Conservation (phyloP, 2,113 vertebrate genomes). For the Taurulus bubalis region DNA sequence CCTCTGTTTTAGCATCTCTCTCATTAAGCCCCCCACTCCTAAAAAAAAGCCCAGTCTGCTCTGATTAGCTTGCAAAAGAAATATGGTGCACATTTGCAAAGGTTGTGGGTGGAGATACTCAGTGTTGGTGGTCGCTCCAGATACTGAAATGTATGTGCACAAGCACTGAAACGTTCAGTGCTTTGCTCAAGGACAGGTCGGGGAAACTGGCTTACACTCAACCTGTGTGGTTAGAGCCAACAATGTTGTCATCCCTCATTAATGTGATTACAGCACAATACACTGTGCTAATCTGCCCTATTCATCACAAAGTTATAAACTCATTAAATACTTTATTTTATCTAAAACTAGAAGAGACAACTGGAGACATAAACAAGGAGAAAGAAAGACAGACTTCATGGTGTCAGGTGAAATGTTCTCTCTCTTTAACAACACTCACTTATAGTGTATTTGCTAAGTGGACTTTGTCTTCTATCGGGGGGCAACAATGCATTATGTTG, state of each 20-base stretch:
- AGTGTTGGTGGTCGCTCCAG: background rate
- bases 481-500: too few relatives aligned
- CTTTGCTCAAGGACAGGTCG: slow-evolving; percentile 6
- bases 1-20: too few relatives aligned
- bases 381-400: background rate
- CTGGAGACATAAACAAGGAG: background rate
- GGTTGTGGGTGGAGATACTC: background rate
- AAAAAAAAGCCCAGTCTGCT: background rate
- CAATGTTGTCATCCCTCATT: slow-evolving; percentile 13
- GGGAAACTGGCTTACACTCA: slow-evolving; percentile 4
- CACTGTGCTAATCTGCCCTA: background rate
- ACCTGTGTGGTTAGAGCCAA: slow-evolving; percentile 1
- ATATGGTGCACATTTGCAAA: background rate
- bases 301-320: background rate
- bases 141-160: background rate
- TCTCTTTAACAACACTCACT: background rate
- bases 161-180: background rate
- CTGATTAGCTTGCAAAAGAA: background rate
- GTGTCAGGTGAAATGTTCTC: background rate
- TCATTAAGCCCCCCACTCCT: background rate
- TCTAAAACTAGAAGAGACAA: background rate
- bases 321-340: background rate
- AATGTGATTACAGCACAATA: slow-evolving; percentile 1
- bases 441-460: background rate
- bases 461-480: too few relatives aligned